Percentiles rank a stretch among this genome's conserved stretches.
phyloP scores from a whole-genome alignment of 2,113 vertebrate species.

The Psephotus haematonotus region DNA sequence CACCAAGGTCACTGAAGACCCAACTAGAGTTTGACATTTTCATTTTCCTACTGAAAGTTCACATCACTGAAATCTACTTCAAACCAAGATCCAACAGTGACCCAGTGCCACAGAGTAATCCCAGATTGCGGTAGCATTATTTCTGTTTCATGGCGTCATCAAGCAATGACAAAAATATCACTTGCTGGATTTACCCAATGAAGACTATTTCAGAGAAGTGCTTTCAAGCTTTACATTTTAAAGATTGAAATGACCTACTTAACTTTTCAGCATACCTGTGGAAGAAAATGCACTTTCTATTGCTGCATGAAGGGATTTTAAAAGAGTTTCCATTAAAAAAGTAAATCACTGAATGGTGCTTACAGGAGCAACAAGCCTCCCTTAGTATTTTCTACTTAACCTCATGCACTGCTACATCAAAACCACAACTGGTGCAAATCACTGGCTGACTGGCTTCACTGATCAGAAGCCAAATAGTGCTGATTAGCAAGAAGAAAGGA shows the following conservation, averaged over 20 bases:
- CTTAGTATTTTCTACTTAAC: background rate
- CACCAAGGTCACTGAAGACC: background rate
- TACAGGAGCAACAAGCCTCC: background rate
- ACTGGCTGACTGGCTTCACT: background rate
- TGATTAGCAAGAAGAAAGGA: background rate
- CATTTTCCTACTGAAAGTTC: background rate
- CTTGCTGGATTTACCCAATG: background rate
- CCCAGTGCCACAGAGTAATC: background rate
- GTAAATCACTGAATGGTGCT: background rate
- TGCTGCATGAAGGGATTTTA: background rate
- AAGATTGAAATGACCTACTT: constrained; percentile 1
- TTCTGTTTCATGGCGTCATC: background rate
- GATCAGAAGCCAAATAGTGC: background rate
- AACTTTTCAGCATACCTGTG: background rate
- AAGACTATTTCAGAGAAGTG: background rate
- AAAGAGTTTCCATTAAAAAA: background rate
- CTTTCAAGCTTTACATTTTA: background rate
- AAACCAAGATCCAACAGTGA: background rate
- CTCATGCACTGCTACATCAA: background rate
- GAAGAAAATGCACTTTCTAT: background rate
- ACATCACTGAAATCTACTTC: background rate
- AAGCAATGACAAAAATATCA: background rate
- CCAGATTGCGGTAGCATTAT: background rate
- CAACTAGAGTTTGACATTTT: background rate
- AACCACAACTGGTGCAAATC: background rate